Base-by-base conservation (phyloP, 2,113 vertebrate genomes). In the Sinosuthora webbiana region DNA sequence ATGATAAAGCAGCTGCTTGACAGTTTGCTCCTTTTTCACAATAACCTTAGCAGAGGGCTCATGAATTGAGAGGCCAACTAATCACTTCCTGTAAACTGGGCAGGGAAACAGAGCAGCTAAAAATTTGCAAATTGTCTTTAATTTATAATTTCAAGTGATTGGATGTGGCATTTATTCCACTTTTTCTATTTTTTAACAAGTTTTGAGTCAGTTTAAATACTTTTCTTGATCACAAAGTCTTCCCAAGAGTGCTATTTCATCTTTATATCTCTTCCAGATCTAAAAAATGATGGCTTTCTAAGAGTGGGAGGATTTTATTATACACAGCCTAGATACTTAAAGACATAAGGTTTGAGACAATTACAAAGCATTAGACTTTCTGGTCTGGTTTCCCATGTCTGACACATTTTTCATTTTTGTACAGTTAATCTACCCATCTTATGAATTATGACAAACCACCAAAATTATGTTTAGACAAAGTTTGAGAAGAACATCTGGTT, bases 1-100 rank as follows among this genome's bases (percentile, higher is more conserved):
- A 94, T 1, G 30, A 92, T 68, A 92, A 87, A 96, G 41, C 73
- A 93, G 83, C 77, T 96, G 86, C 35, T 92, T 13, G 15, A 70
- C 14, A 55, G 20, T 74, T 94, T 78, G 15, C 33, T 90, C 24
- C 13, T 41, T 75, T 94, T 90, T 63, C 2, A 1, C 52, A 87
- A 78, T 52, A 94, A 75, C 23, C 31, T 81, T 68, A 81, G 24
- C 68, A 93, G 47, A 85, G 37, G 28, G 20, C 15, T 90, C 24
- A 33, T 50, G 37, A 90, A 77, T 20, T 90, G 18, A 96, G 25
- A 86, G 69, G 9, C 37, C 70, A 80, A 12, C 13, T 73, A 47
- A 47, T 57, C 0, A 0, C 21, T 80, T 93, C 45, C 35, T 90
- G 50, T 65, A 92, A 80, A 86, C 30, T 33, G 10, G 37, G 16